A percentile compares a stretch with the other conserved stretches of the same genome.
Conservation (phyloP, 64 coral and sea anemone species). For the Montipora cactus region DNA sequence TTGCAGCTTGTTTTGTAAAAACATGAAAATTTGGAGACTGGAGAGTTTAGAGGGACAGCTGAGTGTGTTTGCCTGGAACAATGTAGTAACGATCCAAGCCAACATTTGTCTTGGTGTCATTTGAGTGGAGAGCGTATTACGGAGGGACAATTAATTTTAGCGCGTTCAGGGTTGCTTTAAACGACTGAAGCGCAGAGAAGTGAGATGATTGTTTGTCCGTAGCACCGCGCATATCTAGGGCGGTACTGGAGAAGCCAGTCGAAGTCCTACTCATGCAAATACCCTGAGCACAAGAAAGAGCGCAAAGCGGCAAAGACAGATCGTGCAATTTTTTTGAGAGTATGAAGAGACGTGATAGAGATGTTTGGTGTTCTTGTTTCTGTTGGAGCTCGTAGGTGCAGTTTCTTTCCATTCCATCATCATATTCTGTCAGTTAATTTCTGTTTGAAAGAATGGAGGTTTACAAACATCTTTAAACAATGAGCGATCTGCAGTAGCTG, state of each 20-base stretch:
- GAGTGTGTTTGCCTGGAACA: too few relatives aligned
- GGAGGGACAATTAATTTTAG: background rate
- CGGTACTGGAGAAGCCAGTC: conserved; percentile 65
- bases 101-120: too few relatives aligned
- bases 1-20: too few relatives aligned
- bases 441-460: background rate
- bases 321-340: conserved; percentile 45
- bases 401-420: background rate
- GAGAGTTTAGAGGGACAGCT: too few relatives aligned
- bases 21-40: too few relatives aligned
- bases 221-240: conserved; percentile 49
- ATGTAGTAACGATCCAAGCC: too few relatives aligned
- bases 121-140: too few relatives aligned
- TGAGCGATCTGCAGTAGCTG: too few relatives aligned
- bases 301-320: conserved; percentile 63
- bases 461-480: background rate
- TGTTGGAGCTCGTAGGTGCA: conserved; percentile 61
- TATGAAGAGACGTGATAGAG: conserved; percentile 31
- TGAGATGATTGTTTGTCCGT: conserved; percentile 56
- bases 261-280: conserved; percentile 46
- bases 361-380: conserved; percentile 70
- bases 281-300: conserved; percentile 61
- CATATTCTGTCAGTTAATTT: background rate
- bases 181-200: conserved; percentile 36
- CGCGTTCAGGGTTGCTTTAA: conserved; percentile 52